Evolutionary conservation across 2,113 vertebrate genomes (phyloP), one percentile per base, ranked within the genome.

Genomic region (Sardina pilchardus): DNA sequence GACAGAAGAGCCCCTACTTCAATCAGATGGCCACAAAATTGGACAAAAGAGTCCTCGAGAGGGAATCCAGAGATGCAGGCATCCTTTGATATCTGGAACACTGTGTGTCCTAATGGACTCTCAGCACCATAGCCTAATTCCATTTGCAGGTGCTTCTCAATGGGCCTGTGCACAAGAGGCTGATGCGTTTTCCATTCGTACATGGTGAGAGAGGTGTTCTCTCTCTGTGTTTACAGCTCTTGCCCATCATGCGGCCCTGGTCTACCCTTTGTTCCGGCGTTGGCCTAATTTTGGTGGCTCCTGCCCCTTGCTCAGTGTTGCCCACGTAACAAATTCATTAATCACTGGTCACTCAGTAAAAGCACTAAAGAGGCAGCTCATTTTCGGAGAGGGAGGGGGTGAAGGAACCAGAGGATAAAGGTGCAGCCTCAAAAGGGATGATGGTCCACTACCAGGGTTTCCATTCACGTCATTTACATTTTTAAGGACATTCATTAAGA

Each of bases 341-440:
- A 71, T 71, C 26, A 30, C 63, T 71, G 0, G 12, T 71, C 63
- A 75, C 9, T 34, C 67, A 14, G 26, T 75, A 36, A 75, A 75
- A 75, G 67, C 67, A 75, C 53, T 75, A 34, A 36, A 75, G 9
- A 10, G n/a, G 56, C 30, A n/a, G 0, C 24, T 81, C 0, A 6
- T 30, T 56, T 24, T 16, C 45, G 10, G 21, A 71, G n/a, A 10
- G 56, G 88, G 56, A 89, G 26, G 88, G 45, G 26, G 56, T 7
- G 39, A 0, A 16, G 63, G 9, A 26, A n/a, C n/a, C n/a, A 0
- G 6, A 30, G 63, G n/a, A 71, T 26, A 30, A 71, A 50, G 10
- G 12, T 17, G 56, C 24, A n/a, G 56, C 21, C 26, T 30, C 1
- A 17, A 19, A 56, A 4, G 53, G 4, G 5, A 71, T 12, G 63